Conservation (phyloP, 2,888 invertebrate genomes). For the Antitype chi region DNA sequence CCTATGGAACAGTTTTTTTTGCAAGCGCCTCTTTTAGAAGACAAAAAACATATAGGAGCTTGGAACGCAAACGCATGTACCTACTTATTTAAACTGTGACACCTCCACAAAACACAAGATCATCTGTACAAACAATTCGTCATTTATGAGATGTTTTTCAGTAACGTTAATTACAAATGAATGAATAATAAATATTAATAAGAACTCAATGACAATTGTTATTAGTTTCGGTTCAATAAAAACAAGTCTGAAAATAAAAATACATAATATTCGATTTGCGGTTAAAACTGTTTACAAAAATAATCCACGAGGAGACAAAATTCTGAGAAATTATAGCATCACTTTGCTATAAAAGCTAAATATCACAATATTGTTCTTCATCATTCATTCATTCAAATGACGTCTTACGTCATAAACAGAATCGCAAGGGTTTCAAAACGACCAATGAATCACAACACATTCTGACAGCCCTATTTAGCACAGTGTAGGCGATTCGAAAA, state of each 20-base stretch:
- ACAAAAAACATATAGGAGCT: neutral
- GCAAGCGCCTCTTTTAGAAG: neutral
- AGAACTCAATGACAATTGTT: constrained; percentile 38
- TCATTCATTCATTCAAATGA: constrained; percentile 19
- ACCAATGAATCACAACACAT: constrained; percentile 41
- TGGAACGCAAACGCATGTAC: neutral
- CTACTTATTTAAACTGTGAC: neutral
- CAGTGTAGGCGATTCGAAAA: constrained; percentile 51
- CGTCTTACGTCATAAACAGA: constrained; percentile 39
- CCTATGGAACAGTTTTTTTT: no score
- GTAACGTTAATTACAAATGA: constrained; percentile 31
- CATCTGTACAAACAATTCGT: constrained; percentile 54
- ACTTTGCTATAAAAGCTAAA: constrained; percentile 5
- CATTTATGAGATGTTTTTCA: constrained; percentile 30
- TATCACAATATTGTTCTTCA: neutral
- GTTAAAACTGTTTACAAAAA: constrained; percentile 29
- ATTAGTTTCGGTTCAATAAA: constrained; percentile 33
- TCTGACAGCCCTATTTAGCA: constrained; percentile 44
- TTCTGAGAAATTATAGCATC: constrained; percentile 23
- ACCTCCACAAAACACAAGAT: constrained; percentile 2
- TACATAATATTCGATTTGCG: constrained; percentile 13
- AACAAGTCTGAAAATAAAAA: constrained; percentile 25
- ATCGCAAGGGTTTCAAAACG: constrained; percentile 31
- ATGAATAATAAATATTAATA: constrained; percentile 54
- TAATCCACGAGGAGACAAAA: neutral